Base-by-base conservation (phyloP, 2,888 invertebrate species). In the Amiota minor region DNA sequence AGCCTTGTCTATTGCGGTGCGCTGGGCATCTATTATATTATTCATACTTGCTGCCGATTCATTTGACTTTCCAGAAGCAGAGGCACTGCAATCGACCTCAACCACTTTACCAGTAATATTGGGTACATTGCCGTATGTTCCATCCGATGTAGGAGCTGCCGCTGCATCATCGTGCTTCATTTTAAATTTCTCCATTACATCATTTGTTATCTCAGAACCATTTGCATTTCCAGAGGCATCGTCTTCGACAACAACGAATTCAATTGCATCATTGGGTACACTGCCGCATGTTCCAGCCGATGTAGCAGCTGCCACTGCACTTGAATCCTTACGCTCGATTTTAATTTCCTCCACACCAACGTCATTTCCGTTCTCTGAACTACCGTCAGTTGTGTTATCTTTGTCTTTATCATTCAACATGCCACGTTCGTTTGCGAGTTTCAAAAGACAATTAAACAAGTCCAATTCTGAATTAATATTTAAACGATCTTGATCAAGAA, bases 381-480 rank as follows among this genome's bases (percentile, higher is more conserved):
- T 16, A 10, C 1, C 16, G 8, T 56, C 45, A 56, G 74, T 16
- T 9, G 12, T 35, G 6, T 78, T 79, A 11, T 81, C 79, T 18
- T 72, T 76, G 4, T 75, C 81, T 45, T 78, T 77, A 1, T 83
- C 85, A 4, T 79, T 78, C 11, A 86, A 78, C 2, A 85, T 83
- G 14, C 87, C 93, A 78, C 93, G 92, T 69, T 92, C 91, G 71
- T 89, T 90, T 9, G 92, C 92, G 90, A 94, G 94, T 81, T 93
- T 91, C 14, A 93, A 92, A 0, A 95, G 90, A 0, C 95, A 96
- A 76, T 93, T 92, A 88, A 96, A 96, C 53, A 96, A 88, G 80
- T 95, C 94, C 84, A 95, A 87, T 88, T 96, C 96, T 1, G 95
- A 94, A 79, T 92, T 92, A 46, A 96, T 92, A 79, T 93, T 93